These are phyloP conservation scores for Dolichoris vasculosae DNA, from an alignment of 1,140 invertebrate species.

Conservation along the genomic window DNA sequence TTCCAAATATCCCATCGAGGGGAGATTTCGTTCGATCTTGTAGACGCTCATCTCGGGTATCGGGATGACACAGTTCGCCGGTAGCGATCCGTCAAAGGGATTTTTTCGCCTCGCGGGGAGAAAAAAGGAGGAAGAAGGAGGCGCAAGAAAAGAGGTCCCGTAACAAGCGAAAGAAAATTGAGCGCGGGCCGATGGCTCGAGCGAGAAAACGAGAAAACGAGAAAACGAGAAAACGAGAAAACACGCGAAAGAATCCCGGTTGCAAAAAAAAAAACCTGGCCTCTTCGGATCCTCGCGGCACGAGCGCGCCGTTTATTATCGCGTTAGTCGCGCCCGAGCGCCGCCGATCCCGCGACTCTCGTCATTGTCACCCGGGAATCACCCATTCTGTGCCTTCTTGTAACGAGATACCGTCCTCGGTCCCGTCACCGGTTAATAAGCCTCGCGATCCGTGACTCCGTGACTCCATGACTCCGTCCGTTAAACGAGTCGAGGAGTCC, in stretches of 20 bases:
- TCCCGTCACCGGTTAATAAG: neutral
- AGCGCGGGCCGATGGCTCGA: no score
- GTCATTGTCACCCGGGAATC: neutral
- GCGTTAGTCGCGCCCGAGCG: constrained; percentile 40
- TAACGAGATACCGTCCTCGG: neutral
- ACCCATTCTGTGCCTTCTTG: neutral
- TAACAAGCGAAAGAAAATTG: constrained; percentile 8
- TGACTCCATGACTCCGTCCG: no score
- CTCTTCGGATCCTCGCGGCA: neutral
- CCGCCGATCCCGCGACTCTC: neutral
- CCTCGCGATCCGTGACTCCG: neutral
- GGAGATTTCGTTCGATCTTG: neutral
- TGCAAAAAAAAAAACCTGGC: neutral
- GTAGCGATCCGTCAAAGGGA: neutral
- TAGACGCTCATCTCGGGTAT: neutral
- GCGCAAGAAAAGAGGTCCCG: neutral
- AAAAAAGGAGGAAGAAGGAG: neutral
- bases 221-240: no score
- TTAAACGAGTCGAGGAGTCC: no score
- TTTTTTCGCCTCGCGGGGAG: neutral
- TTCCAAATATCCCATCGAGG: neutral
- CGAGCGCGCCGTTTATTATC: constrained; percentile 42
- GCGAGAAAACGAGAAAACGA: no score
- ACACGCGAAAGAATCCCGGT: neutral
- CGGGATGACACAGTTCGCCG: neutral